phyloP scores from a whole-genome alignment of 2,113 vertebrate genomes.

The Plestiodon gilberti region DNA sequence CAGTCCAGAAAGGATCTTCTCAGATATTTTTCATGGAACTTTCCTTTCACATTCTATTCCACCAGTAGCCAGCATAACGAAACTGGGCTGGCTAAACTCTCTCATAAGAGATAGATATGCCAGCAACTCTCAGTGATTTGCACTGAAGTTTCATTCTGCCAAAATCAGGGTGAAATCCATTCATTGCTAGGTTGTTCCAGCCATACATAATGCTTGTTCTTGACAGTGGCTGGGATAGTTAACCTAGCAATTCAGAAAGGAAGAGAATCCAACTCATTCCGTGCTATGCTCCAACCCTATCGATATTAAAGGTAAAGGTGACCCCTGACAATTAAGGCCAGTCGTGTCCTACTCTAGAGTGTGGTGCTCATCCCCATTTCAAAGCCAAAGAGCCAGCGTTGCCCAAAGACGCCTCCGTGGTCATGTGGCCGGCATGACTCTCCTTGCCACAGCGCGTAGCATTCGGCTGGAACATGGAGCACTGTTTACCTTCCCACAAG shows the following conservation, averaged over 20 bases:
- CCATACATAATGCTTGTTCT: not conserved
- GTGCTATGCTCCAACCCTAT: not conserved
- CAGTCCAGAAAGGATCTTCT: not conserved
- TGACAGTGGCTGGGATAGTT: not conserved
- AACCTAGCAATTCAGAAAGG: not conserved
- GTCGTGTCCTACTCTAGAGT: too few relatives aligned
- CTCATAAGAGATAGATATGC: not conserved
- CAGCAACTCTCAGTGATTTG: not conserved
- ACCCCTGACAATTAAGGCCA: too few relatives aligned
- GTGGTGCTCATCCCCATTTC: too few relatives aligned
- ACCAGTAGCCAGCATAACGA: not conserved
- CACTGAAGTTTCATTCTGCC: not conserved
- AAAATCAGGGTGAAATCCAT: not conserved
- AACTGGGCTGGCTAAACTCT: not conserved
- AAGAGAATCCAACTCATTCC: conserved; percentile 6
- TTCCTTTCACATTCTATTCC: not conserved
- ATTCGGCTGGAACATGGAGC: too few relatives aligned
- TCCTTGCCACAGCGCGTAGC: too few relatives aligned
- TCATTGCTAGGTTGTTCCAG: not conserved
- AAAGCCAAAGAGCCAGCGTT: too few relatives aligned
- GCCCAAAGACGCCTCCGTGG: too few relatives aligned
- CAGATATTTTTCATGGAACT: not conserved
- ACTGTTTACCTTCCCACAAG: too few relatives aligned
- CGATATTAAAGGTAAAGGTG: too few relatives aligned
- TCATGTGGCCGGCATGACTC: too few relatives aligned